Evolutionary conservation across 2,113 vertebrate species (phyloP), one percentile per base, ranked within the genome.

Genomic region (Apodemus sylvaticus): DNA sequence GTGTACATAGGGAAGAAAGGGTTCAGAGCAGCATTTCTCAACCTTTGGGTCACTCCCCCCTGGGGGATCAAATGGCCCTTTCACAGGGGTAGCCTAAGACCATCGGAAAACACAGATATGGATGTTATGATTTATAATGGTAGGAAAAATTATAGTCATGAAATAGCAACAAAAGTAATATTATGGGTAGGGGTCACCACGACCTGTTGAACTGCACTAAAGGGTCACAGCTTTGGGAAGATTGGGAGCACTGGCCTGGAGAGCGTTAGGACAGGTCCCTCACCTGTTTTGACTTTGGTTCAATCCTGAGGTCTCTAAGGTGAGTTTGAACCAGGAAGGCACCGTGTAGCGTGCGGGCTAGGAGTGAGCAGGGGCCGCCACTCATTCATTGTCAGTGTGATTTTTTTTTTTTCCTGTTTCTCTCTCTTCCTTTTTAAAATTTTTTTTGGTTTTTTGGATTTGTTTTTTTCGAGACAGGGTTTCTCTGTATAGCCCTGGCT

Each of bases 381-480:
- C 60, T 20, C 53, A 88, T 78, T 53, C 12, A 3, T 90, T 68
- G 26, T 45, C 62, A 20, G 11, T 86, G 53, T n/a, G 90, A 34
- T 93, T 93, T 78, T 74, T 94, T 74, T 94, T 94, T 77, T 74
- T 36, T 42, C 51, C 53, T 45, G 2, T 26, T 53, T 12, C 51
- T 12, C 5, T 9, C 51, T 9, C 51, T 9, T 9, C 51, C 51
- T n/a, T n/a, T n/a, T n/a, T n/a, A n/a, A n/a, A n/a, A n/a, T n/a
- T n/a, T n/a, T n/a, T n/a, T n/a, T n/a, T n/a, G n/a, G n/a, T n/a
- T n/a, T n/a, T n/a, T n/a, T n/a, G n/a, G n/a, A n/a, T n/a, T n/a
- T n/a, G n/a, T n/a, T n/a, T n/a, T n/a, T n/a, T n/a, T n/a, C n/a
- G n/a, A n/a, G n/a, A n/a, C n/a, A n/a, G n/a, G n/a, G n/a, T n/a